Evolutionary conservation across 2,113 vertebrate genomes (phyloP), one percentile per base, ranked within the genome.

Genomic region (Cryptomyrus ogoouensis): DNA sequence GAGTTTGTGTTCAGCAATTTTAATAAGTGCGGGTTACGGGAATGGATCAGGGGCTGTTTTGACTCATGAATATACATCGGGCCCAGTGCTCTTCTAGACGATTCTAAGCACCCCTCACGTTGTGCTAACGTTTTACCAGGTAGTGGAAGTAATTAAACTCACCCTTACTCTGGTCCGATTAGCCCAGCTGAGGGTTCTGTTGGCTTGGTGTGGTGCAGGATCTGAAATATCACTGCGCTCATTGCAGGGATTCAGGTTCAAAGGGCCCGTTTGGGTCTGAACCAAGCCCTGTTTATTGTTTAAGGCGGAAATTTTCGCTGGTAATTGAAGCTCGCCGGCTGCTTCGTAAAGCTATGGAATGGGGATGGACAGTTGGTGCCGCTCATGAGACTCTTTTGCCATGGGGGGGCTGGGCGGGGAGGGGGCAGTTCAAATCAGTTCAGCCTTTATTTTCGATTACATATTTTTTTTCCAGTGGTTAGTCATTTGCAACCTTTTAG

Each of bases 401-500:
- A 13, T 44, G 90, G 89, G 88, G 42, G 83, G 46, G 5, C 80
- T 39, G 50, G 49, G 84, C 10, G 52, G 52, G 46, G 39, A 62
- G 35, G 31, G 62, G 52, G 46, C 39, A 88, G 84, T 27, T 80
- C 52, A 90, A 70, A 53, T 90, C 84, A 90, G 88, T 50, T 89
- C 89, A 62, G 85, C 49, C 56, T 85, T 21, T 77, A 90, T 90
- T 89, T 91, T 56, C 89, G 35, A 50, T 88, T 90, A 46, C 42
- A 86, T 90, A 66, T 91, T 90, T 90, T 27, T 88, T 90, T 89
- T 56, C 90, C 83, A 91, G 89, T 91, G 91, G 90, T 83, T 91
- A 91, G 92, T 91, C 89, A 93, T 93, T 94, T 88, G 84, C 93
- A 94, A 93, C 93, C 91, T 93, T 93, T 93, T 94, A 95, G 93